These are phyloP conservation scores for Sternarchorhynchus goeldii DNA, from an alignment of 2,797 vertebrate genomes.

Conservation along the genomic window DNA sequence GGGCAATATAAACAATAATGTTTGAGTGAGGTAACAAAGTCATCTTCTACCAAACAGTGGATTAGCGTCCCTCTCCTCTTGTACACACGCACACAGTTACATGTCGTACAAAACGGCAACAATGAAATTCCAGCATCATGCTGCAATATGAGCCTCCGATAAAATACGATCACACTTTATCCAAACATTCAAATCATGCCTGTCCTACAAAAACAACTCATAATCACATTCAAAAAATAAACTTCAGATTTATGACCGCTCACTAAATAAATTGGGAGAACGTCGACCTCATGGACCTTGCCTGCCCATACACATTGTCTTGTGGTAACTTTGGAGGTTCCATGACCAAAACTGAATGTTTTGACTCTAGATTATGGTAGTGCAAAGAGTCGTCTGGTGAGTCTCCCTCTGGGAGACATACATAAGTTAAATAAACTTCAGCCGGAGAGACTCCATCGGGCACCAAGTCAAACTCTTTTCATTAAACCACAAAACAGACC, in stretches of 20 bases:
- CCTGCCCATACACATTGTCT: neutral
- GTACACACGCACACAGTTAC: constrained; percentile 10
- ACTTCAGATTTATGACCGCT: neutral
- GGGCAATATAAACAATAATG: neutral
- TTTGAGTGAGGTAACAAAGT: constrained; percentile 14
- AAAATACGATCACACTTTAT: neutral
- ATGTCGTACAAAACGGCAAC: neutral
- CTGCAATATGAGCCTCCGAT: too few relatives aligned
- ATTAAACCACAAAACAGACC: constrained; percentile 44
- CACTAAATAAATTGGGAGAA: neutral
- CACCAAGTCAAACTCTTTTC: constrained; percentile 45
- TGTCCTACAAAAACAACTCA: neutral
- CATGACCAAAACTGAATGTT: constrained; percentile 23
- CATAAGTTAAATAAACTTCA: constrained; percentile 53
- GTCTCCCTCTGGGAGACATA: constrained; percentile 54
- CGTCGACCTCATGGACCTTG: neutral
- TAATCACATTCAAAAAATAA: too few relatives aligned
- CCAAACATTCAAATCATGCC: neutral
- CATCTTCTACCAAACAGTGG: neutral
- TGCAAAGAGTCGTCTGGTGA: constrained; percentile 14
- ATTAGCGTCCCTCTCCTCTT: neutral
- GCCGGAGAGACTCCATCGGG: constrained; percentile 48
- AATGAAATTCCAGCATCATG: too few relatives aligned
- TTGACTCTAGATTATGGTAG: constrained; percentile 5
- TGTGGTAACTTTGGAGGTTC: neutral